Base-by-base conservation (phyloP, 2,113 vertebrate genomes). In the Brachypteracias leptosomus region DNA sequence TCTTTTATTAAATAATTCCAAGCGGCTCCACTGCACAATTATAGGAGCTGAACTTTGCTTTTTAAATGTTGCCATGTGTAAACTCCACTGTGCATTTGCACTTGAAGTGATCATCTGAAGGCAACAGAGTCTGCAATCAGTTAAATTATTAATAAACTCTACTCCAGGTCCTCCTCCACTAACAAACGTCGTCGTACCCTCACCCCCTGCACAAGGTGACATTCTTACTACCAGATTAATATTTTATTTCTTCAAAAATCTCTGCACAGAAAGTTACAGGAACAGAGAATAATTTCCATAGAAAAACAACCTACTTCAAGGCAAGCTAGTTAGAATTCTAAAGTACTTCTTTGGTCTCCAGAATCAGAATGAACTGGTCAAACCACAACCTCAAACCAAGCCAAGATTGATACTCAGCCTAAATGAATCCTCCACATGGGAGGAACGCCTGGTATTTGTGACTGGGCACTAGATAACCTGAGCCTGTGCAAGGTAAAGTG, bases 1-100 rank as follows among this genome's bases (percentile, higher is more conserved):
- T 93, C 65, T 96, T 95, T 93, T 96, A 94, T 96, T 96, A 96
- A 92, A 94, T 79, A 92, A 87, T 73, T 95, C 92, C 87, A 91
- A 95, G 90, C 1, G 15, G 95, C 70, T 93, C 85, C 71, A 14
- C 59, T 92, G 90, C 36, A 29, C 95, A 95, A 95, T 89, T 97
- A 96, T 59, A 96, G 85, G 66, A 95, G 70, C 93, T 90, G 92
- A 95, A 49, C 28, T 96, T 96, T 94, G 77, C 92, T 95, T 97
- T 97, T 97, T 76, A 95, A 95, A 88, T 71, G 89, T 18, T 79
- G 72, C 92, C 93, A 92, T 58, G 80, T 89, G 82, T 93, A 95
- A 97, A 96, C 88, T 97, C 93, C 89, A 93, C 40, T 18, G 15
- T 84, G 52, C 33, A 47, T 86, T 80, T 92, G 90, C 35, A 73